phyloP scores from a whole-genome alignment of 92 coral and sea anemone genomes.

The Phymanthus crucifer region DNA sequence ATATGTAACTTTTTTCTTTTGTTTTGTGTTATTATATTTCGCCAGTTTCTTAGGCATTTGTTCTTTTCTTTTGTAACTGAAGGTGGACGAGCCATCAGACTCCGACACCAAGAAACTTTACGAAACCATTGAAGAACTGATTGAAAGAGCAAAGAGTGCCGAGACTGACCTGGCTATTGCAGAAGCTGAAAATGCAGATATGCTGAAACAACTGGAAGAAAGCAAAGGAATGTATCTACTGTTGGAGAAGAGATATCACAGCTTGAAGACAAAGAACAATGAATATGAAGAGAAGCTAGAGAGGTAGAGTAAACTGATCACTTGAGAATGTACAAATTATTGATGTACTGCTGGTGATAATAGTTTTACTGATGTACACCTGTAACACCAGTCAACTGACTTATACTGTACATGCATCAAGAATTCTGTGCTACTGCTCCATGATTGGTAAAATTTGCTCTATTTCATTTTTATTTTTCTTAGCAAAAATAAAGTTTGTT shows the following conservation, averaged over 20 bases:
- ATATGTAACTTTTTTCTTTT: no score
- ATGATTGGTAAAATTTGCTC: no score
- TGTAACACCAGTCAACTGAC: no score
- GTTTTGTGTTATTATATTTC: no score
- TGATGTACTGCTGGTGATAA: no score
- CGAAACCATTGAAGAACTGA: conserved; percentile 50
- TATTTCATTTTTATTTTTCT: no score
- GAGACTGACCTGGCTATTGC: conserved; percentile 80
- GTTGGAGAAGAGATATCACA: conserved; percentile 78
- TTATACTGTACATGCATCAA: no score
- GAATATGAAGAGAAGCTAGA: conserved; percentile 67
- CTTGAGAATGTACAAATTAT: neutral
- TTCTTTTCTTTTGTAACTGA: neutral
- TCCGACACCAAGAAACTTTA: conserved; percentile 46
- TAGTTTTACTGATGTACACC: no score
- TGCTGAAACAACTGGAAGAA: conserved; percentile 85
- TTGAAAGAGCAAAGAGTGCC: conserved; percentile 48
- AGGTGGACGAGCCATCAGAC: conserved; percentile 1
- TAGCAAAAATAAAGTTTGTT: no score
- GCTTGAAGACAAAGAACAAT: conserved; percentile 60
- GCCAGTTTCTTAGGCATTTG: neutral
- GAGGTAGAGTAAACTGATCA: neutral
- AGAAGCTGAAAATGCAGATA: conserved; percentile 89
- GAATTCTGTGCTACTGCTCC: no score
- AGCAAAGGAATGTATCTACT: conserved; percentile 85